Conservation (phyloP, 2,113 vertebrate species). For the rat (Rattus norvegicus) region GRCr8 NC_086038.1:34508501-34509000, state of each 20-base stretch:
- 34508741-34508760: neutral
- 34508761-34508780: neutral
- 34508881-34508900: neutral
- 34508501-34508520: neutral
- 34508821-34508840: neutral
- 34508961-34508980: neutral
- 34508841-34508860: neutral
- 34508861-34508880: neutral
- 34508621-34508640: neutral
- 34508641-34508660: neutral
- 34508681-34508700: neutral
- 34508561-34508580: neutral
- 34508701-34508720: neutral
- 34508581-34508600: too few relatives aligned
- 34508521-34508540: neutral
- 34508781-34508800: neutral
- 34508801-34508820: neutral
- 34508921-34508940: neutral
- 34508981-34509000: neutral
- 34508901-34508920: neutral
- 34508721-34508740: neutral
- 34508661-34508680: too few relatives aligned
- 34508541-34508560: neutral
- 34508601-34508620: neutral
- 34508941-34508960: neutral